A percentile compares a stretch with the other conserved stretches of the same genome.
Evolutionary conservation across 2,113 vertebrate species (phyloP).

Genomic region (Pteropus alecto): DNA sequence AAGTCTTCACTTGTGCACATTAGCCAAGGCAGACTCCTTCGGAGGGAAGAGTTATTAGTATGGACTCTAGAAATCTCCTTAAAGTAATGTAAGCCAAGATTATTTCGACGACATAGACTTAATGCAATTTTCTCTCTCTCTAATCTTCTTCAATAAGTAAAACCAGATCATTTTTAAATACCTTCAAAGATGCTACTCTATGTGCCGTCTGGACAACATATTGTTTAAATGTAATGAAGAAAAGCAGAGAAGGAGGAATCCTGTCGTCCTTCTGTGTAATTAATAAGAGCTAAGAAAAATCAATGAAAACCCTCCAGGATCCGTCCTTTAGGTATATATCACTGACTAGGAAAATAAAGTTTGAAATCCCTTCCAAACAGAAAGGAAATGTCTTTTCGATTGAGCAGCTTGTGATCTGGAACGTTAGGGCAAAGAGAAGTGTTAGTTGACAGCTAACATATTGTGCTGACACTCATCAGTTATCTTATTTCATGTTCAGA

Average conservation of each 20-base stretch:
- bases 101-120: constrained; percentile 53
- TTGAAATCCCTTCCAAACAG: background rate
- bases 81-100: constrained; percentile 32
- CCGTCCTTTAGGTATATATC: background rate
- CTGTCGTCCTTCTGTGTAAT: background rate
- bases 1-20: background rate
- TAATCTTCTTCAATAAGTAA: constrained; percentile 75
- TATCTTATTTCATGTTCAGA: background rate
- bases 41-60: background rate
- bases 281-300: constrained; percentile 12
- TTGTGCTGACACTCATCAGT: background rate
- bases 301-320: background rate
- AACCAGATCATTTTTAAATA: constrained; percentile 82
- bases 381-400: background rate
- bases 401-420: background rate
- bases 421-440: background rate
- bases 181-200: constrained; percentile 74
- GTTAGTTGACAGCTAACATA: background rate
- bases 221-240: constrained; percentile 80
- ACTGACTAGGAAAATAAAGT: background rate
- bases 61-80: constrained; percentile 25
- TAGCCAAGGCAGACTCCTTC: background rate
- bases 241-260: constrained; percentile 44
- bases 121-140: constrained; percentile 63
- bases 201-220: constrained; percentile 81